Evolutionary conservation across 2,797 vertebrate genomes (phyloP), one percentile per base, ranked within the genome.

Genomic region (Sebastes iracundus): DNA sequence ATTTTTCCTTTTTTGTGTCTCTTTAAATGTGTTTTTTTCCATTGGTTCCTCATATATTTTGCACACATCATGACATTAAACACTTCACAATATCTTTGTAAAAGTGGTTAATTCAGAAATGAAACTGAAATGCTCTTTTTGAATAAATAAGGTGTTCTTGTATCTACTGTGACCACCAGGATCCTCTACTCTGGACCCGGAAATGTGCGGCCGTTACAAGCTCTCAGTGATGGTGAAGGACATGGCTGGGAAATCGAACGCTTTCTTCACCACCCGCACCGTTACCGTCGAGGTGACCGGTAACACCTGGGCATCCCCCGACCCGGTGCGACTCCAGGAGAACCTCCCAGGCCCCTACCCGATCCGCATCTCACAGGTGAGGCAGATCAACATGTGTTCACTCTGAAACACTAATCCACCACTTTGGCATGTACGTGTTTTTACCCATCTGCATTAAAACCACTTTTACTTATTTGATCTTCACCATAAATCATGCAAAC

Each of bases 141-240:
- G 7, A 52, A 52, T 52, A n/a, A 66, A 58, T 33, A 22, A 38
- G 12, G 5, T 28, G 12, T 42, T 35, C 27, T 23, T 66, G 20
- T 70, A 8, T 60, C 58, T 22, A 5, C 25, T 81, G 42, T 76
- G 46, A 61, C 79, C 63, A 46, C 52, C 84, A 97, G 97, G 96
- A 62, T 94, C 94, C 13, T 93, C 93, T 18, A 88, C 94, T 32
- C 80, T 97, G 76, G 94, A 96, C 79, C 95, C 93, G 9, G 91
- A 95, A 83, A 88, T 88, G 82, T 96, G 95, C 49, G 95, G 94
- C 25, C 92, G 90, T 27, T 97, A 97, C 58, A 94, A 96, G 79
- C 94, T 97, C 28, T 91, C 90, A 7, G 93, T 97, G 75, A 94
- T 95, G 93, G 96, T 96, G 72, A 97, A 97, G 90, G 97, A 97